Evolutionary conservation across 1,140 invertebrate genomes (phyloP).

Genomic region (Polypedilum vanderplanki): DNA sequence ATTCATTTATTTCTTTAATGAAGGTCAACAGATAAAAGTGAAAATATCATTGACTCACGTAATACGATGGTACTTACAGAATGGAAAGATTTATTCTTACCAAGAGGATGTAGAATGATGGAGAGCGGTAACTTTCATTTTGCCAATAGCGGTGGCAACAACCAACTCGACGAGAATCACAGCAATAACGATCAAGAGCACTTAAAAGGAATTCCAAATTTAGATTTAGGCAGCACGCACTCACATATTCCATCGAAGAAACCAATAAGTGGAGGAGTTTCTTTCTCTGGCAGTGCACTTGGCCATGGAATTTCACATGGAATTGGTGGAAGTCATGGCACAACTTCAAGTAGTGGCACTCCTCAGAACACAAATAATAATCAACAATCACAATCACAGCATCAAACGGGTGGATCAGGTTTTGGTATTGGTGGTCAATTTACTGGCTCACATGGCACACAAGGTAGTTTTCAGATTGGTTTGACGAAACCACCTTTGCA

Average conservation of each 20-base stretch:
- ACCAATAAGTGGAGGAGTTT: no score
- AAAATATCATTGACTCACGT: slow-evolving; percentile 41
- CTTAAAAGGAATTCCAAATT: slow-evolving; percentile 30
- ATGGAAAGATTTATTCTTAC: slow-evolving; percentile 56
- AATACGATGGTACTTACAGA: slow-evolving; percentile 50
- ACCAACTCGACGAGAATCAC: slow-evolving; percentile 33
- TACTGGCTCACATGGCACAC: not conserved
- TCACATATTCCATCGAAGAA: not conserved
- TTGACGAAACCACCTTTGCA: not conserved
- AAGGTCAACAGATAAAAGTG: slow-evolving; percentile 30
- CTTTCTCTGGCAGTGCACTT: slow-evolving; percentile 10
- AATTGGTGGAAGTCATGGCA: not conserved
- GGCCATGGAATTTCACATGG: not conserved
- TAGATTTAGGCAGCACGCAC: slow-evolving; percentile 14
- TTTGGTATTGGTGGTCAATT: slow-evolving; percentile 21
- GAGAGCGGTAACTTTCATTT: slow-evolving; percentile 37
- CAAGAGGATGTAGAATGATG: slow-evolving; percentile 50
- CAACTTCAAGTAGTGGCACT: no score
- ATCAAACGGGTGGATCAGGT: not conserved
- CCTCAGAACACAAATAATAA: not conserved
- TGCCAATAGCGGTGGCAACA: slow-evolving; percentile 32
- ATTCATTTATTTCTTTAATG: no score
- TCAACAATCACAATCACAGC: not conserved
- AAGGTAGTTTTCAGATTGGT: not conserved
- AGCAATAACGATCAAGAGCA: slow-evolving; percentile 29